Base-by-base conservation (phyloP, 2,113 vertebrate species). In the Pterocles burchelli region DNA sequence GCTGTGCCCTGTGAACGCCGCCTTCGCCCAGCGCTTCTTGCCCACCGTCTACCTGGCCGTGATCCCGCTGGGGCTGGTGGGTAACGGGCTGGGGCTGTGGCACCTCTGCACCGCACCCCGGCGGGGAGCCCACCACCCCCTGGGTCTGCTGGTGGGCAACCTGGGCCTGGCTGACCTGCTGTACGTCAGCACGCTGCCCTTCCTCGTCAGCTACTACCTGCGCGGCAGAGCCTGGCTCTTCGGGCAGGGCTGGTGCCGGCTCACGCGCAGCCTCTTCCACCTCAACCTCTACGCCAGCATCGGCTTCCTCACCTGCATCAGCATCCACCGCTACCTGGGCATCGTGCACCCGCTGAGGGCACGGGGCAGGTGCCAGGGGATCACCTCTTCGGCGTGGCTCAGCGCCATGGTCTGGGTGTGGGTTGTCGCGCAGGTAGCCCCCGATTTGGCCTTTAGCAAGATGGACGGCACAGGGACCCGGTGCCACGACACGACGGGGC, bases 201-300 rank as follows among this genome's bases (percentile, higher is more conserved):
- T 98, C 86, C 72, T 99, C 62, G 76, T 98, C 78, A 88, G 85
- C 33, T 98, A 99, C 91, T 97, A 99, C 85, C 88, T 81, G 13
- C 91, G 1, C 9, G 45, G 10, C 12, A 95, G 95, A 2, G 13
- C 3, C 3, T 99, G 98, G 99, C 66, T 95, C 48, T 99, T 99
- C 11, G 98, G 98, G 76, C 83, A 92, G 2, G 11, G 10, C 9
- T 98, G 98, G 93, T 99, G 99, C 98, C 98, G 95, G 58, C 22
- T 97, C 11, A 98, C 98, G 22, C 95, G 98, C 21, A 92, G 97
- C 79, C 97, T 89, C 59, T 99, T 99, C 95, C 98, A 98, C 80
- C 63, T 99, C 87, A 99, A 99, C 87, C 95, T 98, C 29, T 99
- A 98, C 1, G 97, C 98, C 89, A 99, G 98, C 95, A 98, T 99